Percentiles rank a stretch among this genome's conserved stretches.
Conservation (phyloP, 2,113 vertebrate species). For the Amblyopsis rosae region DNA sequence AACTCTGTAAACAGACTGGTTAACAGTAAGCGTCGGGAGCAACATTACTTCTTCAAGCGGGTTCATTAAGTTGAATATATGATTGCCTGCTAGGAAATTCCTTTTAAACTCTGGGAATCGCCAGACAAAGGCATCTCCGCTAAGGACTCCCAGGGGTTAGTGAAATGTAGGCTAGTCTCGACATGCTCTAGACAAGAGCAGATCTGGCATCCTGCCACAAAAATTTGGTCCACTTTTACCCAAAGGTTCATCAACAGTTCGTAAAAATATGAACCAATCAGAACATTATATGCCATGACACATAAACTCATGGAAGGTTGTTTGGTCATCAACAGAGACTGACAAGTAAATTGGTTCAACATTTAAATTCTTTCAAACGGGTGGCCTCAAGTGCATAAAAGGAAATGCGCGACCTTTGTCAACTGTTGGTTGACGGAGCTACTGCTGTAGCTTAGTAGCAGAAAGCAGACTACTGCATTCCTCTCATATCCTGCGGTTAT, state of each 20-base stretch:
- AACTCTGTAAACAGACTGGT: too few species aligned
- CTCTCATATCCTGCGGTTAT: conserved; percentile 54
- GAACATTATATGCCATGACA: conserved; percentile 33
- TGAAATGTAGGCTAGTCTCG: conserved; percentile 50
- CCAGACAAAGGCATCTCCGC: conserved; percentile 26
- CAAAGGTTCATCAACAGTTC: conserved; percentile 37
- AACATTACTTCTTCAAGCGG: too few species aligned
- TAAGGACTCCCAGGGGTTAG: conserved; percentile 12
- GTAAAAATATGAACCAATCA: conserved; percentile 38
- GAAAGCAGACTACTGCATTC: conserved; percentile 52
- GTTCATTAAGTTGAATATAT: conserved; percentile 10
- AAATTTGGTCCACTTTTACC: conserved; percentile 32
- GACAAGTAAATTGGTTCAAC: conserved; percentile 18
- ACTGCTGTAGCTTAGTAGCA: conserved; percentile 32
- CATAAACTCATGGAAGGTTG: conserved; percentile 41
- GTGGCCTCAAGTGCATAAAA: conserved; percentile 50
- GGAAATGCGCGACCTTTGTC: conserved; percentile 59
- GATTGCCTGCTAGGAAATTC: not conserved
- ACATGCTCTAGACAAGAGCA: conserved; percentile 52
- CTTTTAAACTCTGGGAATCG: conserved; percentile 27
- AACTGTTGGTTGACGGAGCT: conserved; percentile 42
- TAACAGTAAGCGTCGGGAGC: too few species aligned
- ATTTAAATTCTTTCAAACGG: conserved; percentile 60
- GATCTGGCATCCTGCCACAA: conserved; percentile 25
- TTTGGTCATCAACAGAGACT: conserved; percentile 17